Evolutionary conservation across 2,888 invertebrate genomes (phyloP).

Genomic region (Rhamnusium bicolor): DNA sequence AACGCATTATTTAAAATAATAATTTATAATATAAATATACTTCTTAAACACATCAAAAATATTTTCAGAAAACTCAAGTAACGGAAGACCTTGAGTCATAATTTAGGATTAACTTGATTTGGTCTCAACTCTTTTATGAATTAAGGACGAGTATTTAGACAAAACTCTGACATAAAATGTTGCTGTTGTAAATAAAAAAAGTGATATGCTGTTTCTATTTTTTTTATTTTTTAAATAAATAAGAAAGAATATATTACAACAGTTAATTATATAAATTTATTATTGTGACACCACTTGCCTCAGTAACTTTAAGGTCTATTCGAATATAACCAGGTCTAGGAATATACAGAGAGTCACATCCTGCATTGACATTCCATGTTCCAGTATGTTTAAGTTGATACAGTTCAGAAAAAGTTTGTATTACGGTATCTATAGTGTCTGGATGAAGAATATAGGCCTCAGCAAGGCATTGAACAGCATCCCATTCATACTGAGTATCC

Average conservation of each 20-base stretch:
- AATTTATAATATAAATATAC: too few species aligned
- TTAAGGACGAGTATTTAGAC: too few species aligned
- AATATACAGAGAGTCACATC: background rate
- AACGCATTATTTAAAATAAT: too few species aligned
- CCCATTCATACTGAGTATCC: constrained; percentile 22
- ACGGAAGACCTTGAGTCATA: too few species aligned
- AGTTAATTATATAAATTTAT: background rate
- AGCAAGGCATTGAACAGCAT: constrained; percentile 9
- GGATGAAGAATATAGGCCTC: constrained; percentile 10
- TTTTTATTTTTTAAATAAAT: background rate
- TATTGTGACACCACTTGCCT: background rate
- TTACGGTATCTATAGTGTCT: background rate
- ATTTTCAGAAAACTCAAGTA: too few species aligned
- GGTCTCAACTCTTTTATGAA: too few species aligned
- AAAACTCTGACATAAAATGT: too few species aligned
- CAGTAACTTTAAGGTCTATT: background rate
- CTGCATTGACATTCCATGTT: constrained; percentile 8
- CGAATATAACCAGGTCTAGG: background rate
- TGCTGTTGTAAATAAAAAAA: too few species aligned
- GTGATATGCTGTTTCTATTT: too few species aligned
- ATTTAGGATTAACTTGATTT: too few species aligned
- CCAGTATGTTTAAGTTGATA: background rate
- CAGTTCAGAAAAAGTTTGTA: background rate
- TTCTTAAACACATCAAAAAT: too few species aligned
- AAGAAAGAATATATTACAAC: background rate